Conservation (phyloP, 53 echinoderm and acorn worm genomes). For the Hippasteria phrygiana region DNA sequence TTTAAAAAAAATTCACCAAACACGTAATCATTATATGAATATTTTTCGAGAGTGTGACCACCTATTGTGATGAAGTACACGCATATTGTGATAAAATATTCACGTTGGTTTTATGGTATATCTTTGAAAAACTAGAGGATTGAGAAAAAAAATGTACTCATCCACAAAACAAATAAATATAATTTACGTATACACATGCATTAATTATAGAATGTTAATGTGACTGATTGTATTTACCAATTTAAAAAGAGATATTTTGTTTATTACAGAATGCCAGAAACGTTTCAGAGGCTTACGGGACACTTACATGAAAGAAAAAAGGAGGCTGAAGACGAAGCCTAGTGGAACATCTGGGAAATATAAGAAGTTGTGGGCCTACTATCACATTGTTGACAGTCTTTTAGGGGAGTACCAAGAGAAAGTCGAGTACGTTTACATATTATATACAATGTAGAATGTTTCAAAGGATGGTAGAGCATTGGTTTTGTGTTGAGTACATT, state of each 20-base stretch:
- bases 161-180: neutral
- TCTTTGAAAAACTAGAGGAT: too few relatives aligned
- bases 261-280: neutral
- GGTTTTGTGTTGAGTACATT: too few relatives aligned
- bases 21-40: too few relatives aligned
- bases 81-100: neutral
- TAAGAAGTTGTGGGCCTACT: neutral
- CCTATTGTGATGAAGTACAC: too few relatives aligned
- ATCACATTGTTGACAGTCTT: neutral
- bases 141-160: neutral
- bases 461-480: neutral
- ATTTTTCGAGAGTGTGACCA: too few relatives aligned
- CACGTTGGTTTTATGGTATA: neutral
- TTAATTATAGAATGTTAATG: neutral
- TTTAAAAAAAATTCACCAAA: too few relatives aligned
- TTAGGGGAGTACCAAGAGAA: neutral
- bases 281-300: neutral
- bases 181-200: neutral
- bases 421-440: neutral
- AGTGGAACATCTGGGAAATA: neutral
- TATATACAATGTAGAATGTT: neutral
- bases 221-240: too few relatives aligned
- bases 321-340: neutral
- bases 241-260: neutral
- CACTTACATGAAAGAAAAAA: conserved; percentile 8